Evolutionary conservation across 2,797 vertebrate species (phyloP).

Genomic region (Okamejei kenojei): DNA sequence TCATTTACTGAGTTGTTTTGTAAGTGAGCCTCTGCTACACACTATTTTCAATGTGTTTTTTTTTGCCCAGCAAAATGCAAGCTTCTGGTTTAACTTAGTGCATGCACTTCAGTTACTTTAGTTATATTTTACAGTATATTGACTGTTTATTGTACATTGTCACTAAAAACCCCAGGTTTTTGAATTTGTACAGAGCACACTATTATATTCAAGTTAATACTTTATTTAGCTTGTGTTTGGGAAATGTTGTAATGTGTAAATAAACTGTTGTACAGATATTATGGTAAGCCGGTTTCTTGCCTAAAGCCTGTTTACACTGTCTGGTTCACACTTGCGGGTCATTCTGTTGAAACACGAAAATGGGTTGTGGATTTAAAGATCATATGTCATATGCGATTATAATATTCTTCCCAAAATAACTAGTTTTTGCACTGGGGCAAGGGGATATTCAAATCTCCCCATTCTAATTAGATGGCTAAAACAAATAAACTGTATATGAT

Average conservation of each 20-base stretch:
- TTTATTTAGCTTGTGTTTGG: constrained; percentile 29
- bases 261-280: constrained; percentile 28
- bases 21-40: neutral
- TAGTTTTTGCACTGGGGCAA: neutral
- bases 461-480: constrained; percentile 2
- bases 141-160: constrained; percentile 36
- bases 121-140: constrained; percentile 32
- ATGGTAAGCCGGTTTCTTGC: neutral
- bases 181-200: constrained; percentile 35
- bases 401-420: neutral
- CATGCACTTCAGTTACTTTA: constrained; percentile 29
- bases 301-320: neutral
- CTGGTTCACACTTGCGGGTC: neutral
- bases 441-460: neutral
- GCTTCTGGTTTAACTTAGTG: constrained; percentile 19
- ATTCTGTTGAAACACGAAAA: neutral
- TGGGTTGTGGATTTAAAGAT: neutral
- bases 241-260: constrained; percentile 34
- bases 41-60: constrained; percentile 13
- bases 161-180: constrained; percentile 31
- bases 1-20: neutral
- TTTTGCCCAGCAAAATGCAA: constrained; percentile 17
- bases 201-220: constrained; percentile 31
- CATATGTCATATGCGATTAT: neutral
- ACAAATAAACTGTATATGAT: neutral